Conservation (phyloP, 1,140 invertebrate species). For the Zeugodacus cucurbitae region DNA sequence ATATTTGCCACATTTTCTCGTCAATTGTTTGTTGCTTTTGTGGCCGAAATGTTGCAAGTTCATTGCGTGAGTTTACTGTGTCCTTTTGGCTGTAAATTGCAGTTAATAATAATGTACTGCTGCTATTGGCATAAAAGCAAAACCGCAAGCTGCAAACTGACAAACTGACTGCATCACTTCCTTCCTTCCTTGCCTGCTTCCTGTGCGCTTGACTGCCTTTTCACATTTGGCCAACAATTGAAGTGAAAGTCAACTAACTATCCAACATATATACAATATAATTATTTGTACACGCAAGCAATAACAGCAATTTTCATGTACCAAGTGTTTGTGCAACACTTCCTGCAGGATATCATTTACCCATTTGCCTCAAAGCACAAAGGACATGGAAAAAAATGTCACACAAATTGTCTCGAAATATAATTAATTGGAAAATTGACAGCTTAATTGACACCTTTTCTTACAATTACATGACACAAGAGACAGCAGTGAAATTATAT, state of each 20-base stretch:
- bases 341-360: neutral
- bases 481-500: neutral
- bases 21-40: neutral
- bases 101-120: neutral
- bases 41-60: neutral
- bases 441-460: slow-evolving; percentile 20
- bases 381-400: neutral
- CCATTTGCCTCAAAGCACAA: neutral
- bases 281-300: neutral
- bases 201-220: neutral
- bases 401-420: neutral
- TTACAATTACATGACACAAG: neutral
- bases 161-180: neutral
- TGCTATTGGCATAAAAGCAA: neutral
- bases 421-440: slow-evolving; percentile 23
- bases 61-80: neutral
- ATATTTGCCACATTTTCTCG: neutral
- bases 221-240: neutral
- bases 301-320: neutral
- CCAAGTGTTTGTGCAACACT: slow-evolving; percentile 17
- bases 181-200: slow-evolving; percentile 9
- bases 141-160: slow-evolving; percentile 8
- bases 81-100: neutral
- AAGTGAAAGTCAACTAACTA: slow-evolving; percentile 4
- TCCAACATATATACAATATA: neutral